Base-by-base conservation (phyloP, 2,888 invertebrate species). In the Sarcophaga carnaria region DNA sequence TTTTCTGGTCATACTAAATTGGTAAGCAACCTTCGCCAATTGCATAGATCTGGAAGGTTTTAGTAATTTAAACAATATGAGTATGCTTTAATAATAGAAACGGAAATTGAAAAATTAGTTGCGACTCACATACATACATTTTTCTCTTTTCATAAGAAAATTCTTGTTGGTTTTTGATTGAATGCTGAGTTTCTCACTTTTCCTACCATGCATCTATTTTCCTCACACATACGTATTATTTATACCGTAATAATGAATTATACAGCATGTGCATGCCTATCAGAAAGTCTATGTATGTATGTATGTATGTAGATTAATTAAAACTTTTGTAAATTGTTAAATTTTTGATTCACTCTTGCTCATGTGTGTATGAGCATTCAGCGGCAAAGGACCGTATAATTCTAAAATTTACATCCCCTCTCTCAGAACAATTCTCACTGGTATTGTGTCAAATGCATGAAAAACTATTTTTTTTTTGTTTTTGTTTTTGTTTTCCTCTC, bases 381-480 rank as follows among this genome's bases (percentile, higher is more conserved):
- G 3, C 14, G 59, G 22, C 59, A 22, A 25, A 59, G 25, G 54
- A 25, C 47, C 25, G 25, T 22, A 71, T 25, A 60, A n/a, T 22
- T 37, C 8, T 37, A 37, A 37, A 37, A 37, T 37, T 37, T 37
- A 37, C 37, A 37, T 37, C 8, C 37, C 17, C 54, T 27, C 12
- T 27, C 12, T n/a, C 8, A 27, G 25, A 22, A 20, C 27, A 5
- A n/a, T 37, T 85, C 72, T 77, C 77, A 45, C 12, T 69, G 62
- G 85, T 69, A 67, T 63, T 74, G 59, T 74, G 72, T 81, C 80
- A 81, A 74, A 80, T 54, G 80, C 80, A 77, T 77, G 67, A 64
- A 69, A 72, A 77, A 72, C 66, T 62, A 67, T 75, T 84, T 84
- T 71, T 66, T 71, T n/a, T 71, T 69, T 37, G 0, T 37, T 1